Conservation (phyloP, 2,797 vertebrate genomes). For the Pseudotriccus pelzelni region DNA sequence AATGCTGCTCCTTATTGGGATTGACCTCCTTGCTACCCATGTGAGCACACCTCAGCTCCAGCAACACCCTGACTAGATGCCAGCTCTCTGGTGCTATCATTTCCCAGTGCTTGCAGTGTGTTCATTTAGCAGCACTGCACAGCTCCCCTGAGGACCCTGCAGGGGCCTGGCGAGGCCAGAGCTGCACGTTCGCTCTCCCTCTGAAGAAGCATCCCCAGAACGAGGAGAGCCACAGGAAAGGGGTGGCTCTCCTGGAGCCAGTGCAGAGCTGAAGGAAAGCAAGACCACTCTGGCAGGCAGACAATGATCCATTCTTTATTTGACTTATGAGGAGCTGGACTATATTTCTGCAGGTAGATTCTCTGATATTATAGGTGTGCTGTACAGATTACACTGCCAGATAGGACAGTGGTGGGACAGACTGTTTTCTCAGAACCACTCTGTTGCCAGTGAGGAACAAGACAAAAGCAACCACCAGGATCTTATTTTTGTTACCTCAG, state of each 20-base stretch:
- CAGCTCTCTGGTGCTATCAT: neutral
- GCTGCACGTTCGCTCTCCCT: neutral
- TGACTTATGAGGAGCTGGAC: neutral
- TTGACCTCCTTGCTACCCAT: neutral
- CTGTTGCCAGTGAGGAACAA: neutral
- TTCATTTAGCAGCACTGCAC: neutral
- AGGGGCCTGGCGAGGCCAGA: neutral
- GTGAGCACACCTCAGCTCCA: neutral
- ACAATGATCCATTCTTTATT: neutral
- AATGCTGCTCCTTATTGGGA: neutral
- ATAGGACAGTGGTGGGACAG: neutral
- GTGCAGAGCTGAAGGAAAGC: neutral
- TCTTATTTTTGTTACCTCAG: neutral
- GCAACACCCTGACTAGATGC: accelerated
- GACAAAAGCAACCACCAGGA: neutral
- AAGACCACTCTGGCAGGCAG: neutral
- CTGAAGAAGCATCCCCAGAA: neutral
- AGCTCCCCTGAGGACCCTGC: neutral
- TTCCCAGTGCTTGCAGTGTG: neutral
- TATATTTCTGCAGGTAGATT: neutral
- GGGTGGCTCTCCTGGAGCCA: neutral
- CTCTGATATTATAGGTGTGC: neutral
- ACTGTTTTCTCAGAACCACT: neutral
- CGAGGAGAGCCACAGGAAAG: neutral
- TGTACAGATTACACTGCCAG: neutral